Evolutionary conservation across 2,113 vertebrate species (phyloP), one percentile per base, ranked within the genome.

Genomic region (Cinclus cinclus): DNA sequence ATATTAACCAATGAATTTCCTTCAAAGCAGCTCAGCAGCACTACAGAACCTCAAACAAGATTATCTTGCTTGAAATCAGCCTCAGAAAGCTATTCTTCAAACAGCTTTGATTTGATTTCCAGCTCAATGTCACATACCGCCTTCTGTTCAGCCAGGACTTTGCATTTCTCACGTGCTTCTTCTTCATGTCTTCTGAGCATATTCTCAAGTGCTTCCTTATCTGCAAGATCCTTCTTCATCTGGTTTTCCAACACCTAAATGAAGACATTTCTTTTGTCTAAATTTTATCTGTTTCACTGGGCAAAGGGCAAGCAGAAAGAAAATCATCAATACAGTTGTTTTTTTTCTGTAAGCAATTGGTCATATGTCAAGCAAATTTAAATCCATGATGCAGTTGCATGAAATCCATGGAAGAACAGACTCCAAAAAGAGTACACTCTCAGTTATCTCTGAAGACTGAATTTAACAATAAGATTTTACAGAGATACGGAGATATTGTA

Each of bases 161-260:
- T 98, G 98, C 99, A 99, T 76, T 99, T 99, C 95, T 99, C 99
- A 23, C 95, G 98, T 70, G 99, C 98, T 96, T 99, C 99, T 93
- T 99, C 99, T 92, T 99, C 99, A 84, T 99, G 99, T 90, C 98
- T 98, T 97, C 98, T 98, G 97, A 99, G 98, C 97, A 99, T 98
- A 85, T 98, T 98, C 97, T 99, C 99, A 92, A 99, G 98, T 63
- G 98, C 98, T 92, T 99, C 99, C 95, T 99, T 99, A 91, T 99
- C 99, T 6, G 98, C 98, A 97, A 99, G 97, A 97, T 99, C 99
- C 94, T 98, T 99, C 98, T 99, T 99, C 98, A 99, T 99, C 96
- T 99, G 99, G 97, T 97, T 98, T 98, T 99, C 99, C 97, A 99
- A 95, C 76, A 99, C 98, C 99, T 99, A 95, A 55, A 91, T 91